A percentile compares a stretch with the other conserved stretches of the same genome.
These are phyloP conservation scores for Synanthedon vespiformis DNA, from an alignment of 2,888 invertebrate genomes.

Conservation along the genomic window DNA sequence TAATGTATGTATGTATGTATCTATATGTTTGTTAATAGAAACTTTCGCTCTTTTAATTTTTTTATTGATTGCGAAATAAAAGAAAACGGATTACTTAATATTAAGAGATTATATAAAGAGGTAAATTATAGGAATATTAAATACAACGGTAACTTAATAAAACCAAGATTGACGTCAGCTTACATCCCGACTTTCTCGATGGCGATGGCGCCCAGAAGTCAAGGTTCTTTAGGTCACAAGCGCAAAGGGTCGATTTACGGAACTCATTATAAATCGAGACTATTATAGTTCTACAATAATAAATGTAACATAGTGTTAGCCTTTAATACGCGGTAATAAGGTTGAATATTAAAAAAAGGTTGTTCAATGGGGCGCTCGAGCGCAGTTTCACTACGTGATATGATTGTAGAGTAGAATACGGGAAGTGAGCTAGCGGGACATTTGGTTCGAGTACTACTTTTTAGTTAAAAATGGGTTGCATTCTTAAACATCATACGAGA, in stretches of 20 bases:
- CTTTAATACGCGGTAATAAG: background rate
- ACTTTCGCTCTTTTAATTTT: too few relatives aligned
- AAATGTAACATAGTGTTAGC: background rate
- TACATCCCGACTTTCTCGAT: slow-evolving; percentile 2
- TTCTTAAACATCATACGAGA: too few relatives aligned
- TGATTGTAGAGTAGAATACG: background rate
- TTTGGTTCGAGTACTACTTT: background rate
- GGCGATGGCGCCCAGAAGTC: slow-evolving; percentile 8
- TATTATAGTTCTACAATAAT: slow-evolving; percentile 1
- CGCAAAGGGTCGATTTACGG: slow-evolving; percentile 40
- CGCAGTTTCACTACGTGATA: background rate
- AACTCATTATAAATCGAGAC: slow-evolving; percentile 45
- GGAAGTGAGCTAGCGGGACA: background rate
- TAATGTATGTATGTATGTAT: too few relatives aligned
- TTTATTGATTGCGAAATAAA: too few relatives aligned
- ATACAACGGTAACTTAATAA: too few relatives aligned
- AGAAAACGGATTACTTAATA: too few relatives aligned
- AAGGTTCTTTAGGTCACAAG: slow-evolving; percentile 59
- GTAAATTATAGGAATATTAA: too few relatives aligned
- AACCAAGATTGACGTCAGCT: background rate
- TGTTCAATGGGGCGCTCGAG: background rate
- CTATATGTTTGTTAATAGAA: too few relatives aligned
- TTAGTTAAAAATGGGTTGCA: too few relatives aligned
- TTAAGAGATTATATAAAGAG: too few relatives aligned
- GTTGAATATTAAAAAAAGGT: background rate